A percentile compares a stretch with the other conserved stretches of the same genome.
phyloP scores from a whole-genome alignment of 2,113 vertebrate genomes.

The Heloderma charlesbogerti region DNA sequence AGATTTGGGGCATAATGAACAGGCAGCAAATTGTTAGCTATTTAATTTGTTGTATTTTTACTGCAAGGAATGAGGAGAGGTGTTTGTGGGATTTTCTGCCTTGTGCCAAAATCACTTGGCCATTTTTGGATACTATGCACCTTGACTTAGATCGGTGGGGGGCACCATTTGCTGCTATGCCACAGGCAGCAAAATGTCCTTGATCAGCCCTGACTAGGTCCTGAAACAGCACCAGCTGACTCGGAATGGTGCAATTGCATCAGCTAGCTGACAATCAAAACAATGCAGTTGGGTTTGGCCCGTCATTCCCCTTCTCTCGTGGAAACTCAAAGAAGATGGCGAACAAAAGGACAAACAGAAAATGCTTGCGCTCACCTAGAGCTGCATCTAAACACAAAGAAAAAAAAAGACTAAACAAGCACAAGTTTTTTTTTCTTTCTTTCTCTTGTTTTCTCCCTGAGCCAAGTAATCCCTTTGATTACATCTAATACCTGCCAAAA shows the following conservation, averaged over 20 bases:
- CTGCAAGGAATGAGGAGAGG: no score
- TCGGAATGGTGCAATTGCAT: not conserved
- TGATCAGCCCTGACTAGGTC: not conserved
- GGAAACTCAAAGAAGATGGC: constrained; percentile 54
- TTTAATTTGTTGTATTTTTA: no score
- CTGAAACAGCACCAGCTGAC: not conserved
- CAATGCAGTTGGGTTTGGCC: not conserved
- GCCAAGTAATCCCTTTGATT: constrained; percentile 98
- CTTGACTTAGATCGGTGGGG: no score
- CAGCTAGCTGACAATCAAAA: not conserved
- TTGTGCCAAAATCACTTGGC: no score
- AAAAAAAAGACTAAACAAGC: constrained; percentile 78
- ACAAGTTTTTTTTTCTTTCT: constrained; percentile 74
- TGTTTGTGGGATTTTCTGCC: no score
- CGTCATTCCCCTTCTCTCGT: constrained; percentile 37
- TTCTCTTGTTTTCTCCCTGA: constrained; percentile 83
- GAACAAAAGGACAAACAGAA: constrained; percentile 71
- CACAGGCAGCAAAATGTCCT: no score
- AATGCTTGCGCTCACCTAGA: constrained; percentile 77
- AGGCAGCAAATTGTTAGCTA: no score
- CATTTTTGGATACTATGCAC: no score
- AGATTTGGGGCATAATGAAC: no score
- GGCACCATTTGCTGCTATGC: not conserved
- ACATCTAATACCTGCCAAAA: constrained; percentile 97
- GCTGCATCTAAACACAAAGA: constrained; percentile 81